Conservation (phyloP, 2,888 invertebrate species). For the Idaea dimidiata region DNA sequence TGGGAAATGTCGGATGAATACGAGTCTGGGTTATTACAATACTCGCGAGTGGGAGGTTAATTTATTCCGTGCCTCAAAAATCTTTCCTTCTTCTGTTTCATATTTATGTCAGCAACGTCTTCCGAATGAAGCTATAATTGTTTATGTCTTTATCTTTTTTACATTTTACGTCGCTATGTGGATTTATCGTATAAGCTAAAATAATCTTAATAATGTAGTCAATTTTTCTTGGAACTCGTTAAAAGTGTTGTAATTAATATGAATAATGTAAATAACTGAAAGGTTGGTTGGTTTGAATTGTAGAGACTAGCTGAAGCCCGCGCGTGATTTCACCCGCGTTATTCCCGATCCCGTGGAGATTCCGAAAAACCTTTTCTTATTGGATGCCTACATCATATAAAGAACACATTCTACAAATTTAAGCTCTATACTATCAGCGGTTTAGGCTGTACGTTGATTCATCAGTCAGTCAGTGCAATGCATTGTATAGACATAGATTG, state of each 20-base stretch:
- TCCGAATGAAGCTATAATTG: constrained; percentile 6
- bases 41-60: constrained; percentile 23
- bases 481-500: too few relatives aligned
- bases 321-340: too few relatives aligned
- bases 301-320: background rate
- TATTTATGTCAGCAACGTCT: constrained; percentile 19
- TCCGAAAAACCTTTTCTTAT: too few relatives aligned
- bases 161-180: constrained; percentile 1
- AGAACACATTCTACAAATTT: too few relatives aligned
- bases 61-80: constrained; percentile 26
- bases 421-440: too few relatives aligned
- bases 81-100: constrained; percentile 23
- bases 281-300: background rate
- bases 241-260: background rate
- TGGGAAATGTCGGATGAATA: constrained; percentile 23
- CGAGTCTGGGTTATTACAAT: constrained; percentile 29
- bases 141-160: constrained; percentile 4
- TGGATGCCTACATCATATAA: too few relatives aligned
- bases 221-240: background rate
- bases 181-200: background rate
- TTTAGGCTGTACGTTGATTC: too few relatives aligned
- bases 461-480: too few relatives aligned
- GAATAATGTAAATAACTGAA: background rate
- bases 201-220: background rate
- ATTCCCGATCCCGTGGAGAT: too few relatives aligned